Conservation (phyloP, 2,888 invertebrate species). For the Amphiduros pacificus region DNA sequence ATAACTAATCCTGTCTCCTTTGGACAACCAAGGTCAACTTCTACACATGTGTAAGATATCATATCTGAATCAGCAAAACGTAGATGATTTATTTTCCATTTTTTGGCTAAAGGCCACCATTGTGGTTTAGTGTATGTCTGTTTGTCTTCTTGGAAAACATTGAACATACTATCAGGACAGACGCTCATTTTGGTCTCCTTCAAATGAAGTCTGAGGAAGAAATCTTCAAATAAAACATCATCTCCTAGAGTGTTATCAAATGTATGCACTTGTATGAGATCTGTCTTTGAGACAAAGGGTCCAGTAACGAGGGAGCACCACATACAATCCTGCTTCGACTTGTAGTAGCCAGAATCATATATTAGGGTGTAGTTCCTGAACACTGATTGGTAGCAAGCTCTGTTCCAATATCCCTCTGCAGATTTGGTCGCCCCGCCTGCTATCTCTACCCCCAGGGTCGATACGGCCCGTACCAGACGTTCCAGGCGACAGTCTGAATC, state of each 20-base stretch:
- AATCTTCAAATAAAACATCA: conserved; percentile 42
- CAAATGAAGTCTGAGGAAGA: conserved; percentile 40
- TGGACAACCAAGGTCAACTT: conserved; percentile 1
- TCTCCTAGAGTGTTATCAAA: conserved; percentile 32
- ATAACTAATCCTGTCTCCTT: conserved; percentile 24
- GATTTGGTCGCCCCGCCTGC: conserved; percentile 42
- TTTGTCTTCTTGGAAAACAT: conserved; percentile 21
- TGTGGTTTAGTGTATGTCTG: not conserved
- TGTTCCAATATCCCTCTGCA: conserved; percentile 41
- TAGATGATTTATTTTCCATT: conserved; percentile 27
- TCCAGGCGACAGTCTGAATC: conserved; percentile 38
- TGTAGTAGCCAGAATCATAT: conserved; percentile 43
- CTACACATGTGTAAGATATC: not conserved
- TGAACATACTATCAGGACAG: conserved; percentile 54
- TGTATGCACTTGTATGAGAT: conserved; percentile 26
- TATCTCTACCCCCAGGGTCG: conserved; percentile 31
- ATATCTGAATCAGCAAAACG: conserved; percentile 33
- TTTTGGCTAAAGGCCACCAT: conserved; percentile 24
- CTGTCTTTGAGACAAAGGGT: conserved; percentile 42
- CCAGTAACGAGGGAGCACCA: conserved; percentile 48
- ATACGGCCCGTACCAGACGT: conserved; percentile 41
- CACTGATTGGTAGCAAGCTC: conserved; percentile 42
- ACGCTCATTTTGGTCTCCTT: conserved; percentile 31
- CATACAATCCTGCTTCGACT: conserved; percentile 47
- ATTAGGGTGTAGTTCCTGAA: conserved; percentile 42